These are phyloP conservation scores for Drosophila prostipennis DNA, from an alignment of 2,888 invertebrate species.

Conservation along the genomic window DNA sequence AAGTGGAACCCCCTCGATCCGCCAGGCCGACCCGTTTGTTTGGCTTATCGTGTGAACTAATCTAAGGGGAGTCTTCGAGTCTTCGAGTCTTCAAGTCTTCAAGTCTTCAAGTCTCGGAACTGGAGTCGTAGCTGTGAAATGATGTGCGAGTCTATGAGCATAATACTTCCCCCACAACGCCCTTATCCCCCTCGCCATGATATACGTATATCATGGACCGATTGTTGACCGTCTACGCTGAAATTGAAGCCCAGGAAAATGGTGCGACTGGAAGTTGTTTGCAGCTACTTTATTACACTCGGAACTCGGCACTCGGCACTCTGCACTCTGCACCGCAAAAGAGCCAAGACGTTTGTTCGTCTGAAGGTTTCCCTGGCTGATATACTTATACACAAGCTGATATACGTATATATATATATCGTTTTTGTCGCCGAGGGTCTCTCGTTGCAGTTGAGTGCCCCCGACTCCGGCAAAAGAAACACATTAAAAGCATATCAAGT, in stretches of 20 bases:
- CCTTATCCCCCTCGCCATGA: neutral
- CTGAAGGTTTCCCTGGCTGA: conserved; percentile 14
- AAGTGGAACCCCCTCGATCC: conserved; percentile 57
- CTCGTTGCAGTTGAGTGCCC: conserved; percentile 74
- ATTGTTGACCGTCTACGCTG: conserved; percentile 60
- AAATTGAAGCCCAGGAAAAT: conserved; percentile 75
- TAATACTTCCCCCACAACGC: conserved; percentile 37
- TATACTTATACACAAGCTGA: neutral
- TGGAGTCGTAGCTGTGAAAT: conserved; percentile 64
- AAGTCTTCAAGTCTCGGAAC: conserved; percentile 5
- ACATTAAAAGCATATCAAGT: conserved; percentile 77
- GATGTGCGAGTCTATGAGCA: conserved; percentile 74
- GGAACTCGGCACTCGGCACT: too few species aligned
- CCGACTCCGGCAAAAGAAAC: conserved; percentile 63
- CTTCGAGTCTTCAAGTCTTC: conserved; percentile 3
- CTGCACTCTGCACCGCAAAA: conserved; percentile 28
- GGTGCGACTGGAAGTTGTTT: conserved; percentile 36
- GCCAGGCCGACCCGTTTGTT: conserved; percentile 41
- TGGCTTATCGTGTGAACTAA: conserved; percentile 79
- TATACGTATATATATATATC: neutral
- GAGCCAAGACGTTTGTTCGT: conserved; percentile 38
- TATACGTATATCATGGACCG: conserved; percentile 37
- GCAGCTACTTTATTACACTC: conserved; percentile 73
- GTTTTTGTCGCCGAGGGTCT: conserved; percentile 62
- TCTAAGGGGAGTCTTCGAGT: conserved; percentile 51